phyloP scores from a whole-genome alignment of 2,888 invertebrate species.

The Amorpha juglandis region DNA sequence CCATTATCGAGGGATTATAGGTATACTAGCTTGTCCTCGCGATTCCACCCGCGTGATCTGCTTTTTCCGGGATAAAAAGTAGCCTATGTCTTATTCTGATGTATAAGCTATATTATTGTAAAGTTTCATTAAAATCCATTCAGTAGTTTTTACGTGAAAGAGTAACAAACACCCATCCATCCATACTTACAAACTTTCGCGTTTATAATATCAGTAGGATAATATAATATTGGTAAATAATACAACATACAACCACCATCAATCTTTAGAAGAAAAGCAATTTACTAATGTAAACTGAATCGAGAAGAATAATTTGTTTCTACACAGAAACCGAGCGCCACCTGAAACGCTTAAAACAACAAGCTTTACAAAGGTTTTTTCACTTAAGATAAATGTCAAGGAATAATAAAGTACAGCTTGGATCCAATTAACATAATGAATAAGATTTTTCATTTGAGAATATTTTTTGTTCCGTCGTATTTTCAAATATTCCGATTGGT shows the following conservation, averaged over 20 bases:
- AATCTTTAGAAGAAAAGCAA: conserved; percentile 31
- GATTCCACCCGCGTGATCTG: too few relatives aligned
- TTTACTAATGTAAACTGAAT: conserved; percentile 28
- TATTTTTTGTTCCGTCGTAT: conserved; percentile 2
- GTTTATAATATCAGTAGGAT: too few relatives aligned
- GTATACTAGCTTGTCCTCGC: too few relatives aligned
- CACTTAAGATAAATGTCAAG: conserved; percentile 8
- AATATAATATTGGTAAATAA: too few relatives aligned
- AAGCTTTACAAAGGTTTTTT: conserved; percentile 15
- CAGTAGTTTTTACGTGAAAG: too few relatives aligned
- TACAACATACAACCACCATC: conserved; percentile 26
- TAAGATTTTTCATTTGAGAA: conserved; percentile 4
- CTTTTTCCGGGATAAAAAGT: too few relatives aligned
- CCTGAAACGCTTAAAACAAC: conserved; percentile 18
- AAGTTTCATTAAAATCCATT: too few relatives aligned
- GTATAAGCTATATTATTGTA: too few relatives aligned
- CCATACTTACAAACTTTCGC: too few relatives aligned
- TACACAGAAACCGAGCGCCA: background rate
- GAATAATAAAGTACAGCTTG: background rate
- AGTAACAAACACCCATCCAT: too few relatives aligned
- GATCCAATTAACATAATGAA: conserved; percentile 20
- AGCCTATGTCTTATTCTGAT: too few relatives aligned
- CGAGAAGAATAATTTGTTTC: conserved; percentile 25
- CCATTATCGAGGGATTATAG: background rate
- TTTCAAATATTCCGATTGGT: too few relatives aligned